Evolutionary conservation across 2,113 vertebrate species (phyloP).

Genomic region (Barnardius zonarius): DNA sequence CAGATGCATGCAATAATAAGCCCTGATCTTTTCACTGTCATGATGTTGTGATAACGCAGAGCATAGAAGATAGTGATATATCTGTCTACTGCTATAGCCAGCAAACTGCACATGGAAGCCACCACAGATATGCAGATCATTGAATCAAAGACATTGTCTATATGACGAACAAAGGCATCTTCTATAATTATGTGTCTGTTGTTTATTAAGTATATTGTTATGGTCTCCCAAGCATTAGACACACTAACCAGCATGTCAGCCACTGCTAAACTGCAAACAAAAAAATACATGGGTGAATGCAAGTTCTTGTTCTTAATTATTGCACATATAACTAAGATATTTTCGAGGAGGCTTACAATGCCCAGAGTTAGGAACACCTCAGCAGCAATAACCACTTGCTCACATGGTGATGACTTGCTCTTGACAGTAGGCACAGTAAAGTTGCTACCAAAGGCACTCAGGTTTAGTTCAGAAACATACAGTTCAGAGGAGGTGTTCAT

Average conservation of each 20-base stretch:
- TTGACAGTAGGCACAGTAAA: slow-evolving; percentile 42
- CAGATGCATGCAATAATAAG: slow-evolving; percentile 89
- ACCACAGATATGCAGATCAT: slow-evolving; percentile 97
- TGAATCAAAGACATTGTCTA: slow-evolving; percentile 94
- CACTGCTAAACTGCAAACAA: slow-evolving; percentile 92
- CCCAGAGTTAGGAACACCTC: slow-evolving; percentile 91
- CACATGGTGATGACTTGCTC: slow-evolving; percentile 73
- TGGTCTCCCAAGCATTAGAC: slow-evolving; percentile 94
- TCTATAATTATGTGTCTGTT: slow-evolving; percentile 86
- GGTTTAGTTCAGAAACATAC: slow-evolving; percentile 58
- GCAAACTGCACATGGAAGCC: slow-evolving; percentile 94
- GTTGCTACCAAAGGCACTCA: slow-evolving; percentile 63
- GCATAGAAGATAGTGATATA: slow-evolving; percentile 95
- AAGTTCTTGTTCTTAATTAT: slow-evolving; percentile 94
- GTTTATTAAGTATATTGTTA: slow-evolving; percentile 90
- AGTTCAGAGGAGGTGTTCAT: slow-evolving; percentile 71
- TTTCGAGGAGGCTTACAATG: slow-evolving; percentile 91
- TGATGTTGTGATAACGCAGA: slow-evolving; percentile 91
- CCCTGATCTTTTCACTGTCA: slow-evolving; percentile 84
- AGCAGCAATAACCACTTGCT: slow-evolving; percentile 80
- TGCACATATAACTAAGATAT: slow-evolving; percentile 90
- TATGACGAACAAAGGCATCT: slow-evolving; percentile 86
- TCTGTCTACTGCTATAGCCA: slow-evolving; percentile 93
- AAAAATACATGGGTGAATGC: slow-evolving; percentile 97
- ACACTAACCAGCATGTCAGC: slow-evolving; percentile 95